Conservation (phyloP, 2,888 invertebrate species). For the Nyleta sp. region DNA sequence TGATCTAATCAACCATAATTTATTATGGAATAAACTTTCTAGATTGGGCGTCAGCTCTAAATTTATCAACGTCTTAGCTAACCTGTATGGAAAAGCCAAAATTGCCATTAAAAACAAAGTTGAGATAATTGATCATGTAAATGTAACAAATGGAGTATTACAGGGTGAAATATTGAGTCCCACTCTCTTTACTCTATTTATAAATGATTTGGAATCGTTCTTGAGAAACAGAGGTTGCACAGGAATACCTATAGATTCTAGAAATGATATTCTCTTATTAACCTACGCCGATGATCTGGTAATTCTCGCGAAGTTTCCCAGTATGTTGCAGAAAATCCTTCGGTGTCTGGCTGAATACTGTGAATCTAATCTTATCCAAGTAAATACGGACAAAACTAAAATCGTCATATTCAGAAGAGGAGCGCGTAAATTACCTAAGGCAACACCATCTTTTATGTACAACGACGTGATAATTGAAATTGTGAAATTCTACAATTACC, state of each 20-base stretch:
- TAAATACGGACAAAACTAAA: too few species aligned
- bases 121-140: too few species aligned
- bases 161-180: not conserved
- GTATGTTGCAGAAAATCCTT: too few species aligned
- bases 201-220: not conserved
- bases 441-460: too few species aligned
- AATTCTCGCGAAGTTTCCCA: not conserved
- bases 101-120: too few species aligned
- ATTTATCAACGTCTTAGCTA: not conserved
- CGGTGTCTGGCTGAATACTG: too few species aligned
- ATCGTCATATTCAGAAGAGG: too few species aligned
- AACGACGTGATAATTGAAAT: too few species aligned
- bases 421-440: too few species aligned
- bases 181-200: not conserved
- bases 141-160: too few species aligned
- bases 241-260: not conserved
- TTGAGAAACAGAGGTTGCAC: not conserved
- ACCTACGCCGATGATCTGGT: not conserved
- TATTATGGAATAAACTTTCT: not conserved
- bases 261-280: not conserved
- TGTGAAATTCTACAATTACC: too few species aligned
- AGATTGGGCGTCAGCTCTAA: not conserved
- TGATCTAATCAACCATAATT: not conserved
- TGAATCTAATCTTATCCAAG: too few species aligned
- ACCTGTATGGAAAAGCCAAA: not conserved